A percentile compares a stretch with the other conserved stretches of the same genome.
Evolutionary conservation across 2,113 vertebrate genomes (phyloP).

Genomic region (Motacilla alba): DNA sequence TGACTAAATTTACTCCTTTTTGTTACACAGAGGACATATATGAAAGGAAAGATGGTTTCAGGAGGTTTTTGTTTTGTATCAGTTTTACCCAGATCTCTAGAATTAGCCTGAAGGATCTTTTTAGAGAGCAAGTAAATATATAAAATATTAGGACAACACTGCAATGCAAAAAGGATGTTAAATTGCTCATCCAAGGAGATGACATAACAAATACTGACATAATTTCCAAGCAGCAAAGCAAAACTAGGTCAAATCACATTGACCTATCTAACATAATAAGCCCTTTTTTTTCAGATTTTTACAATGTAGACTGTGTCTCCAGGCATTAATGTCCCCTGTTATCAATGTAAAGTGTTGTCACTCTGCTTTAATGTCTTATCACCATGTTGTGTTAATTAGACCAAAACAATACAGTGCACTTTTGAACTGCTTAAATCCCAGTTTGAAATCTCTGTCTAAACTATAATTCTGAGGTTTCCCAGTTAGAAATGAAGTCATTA

Average conservation of each 20-base stretch:
- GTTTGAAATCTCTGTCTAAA: not conserved
- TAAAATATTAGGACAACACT: constrained; percentile 58
- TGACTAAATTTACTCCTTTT: not conserved
- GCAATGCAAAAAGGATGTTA: constrained; percentile 70
- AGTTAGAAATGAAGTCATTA: not conserved
- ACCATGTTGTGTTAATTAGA: constrained; percentile 73
- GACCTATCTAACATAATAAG: constrained; percentile 77
- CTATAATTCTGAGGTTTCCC: not conserved
- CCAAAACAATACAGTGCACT: constrained; percentile 70
- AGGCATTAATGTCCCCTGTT: constrained; percentile 73
- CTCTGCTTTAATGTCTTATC: constrained; percentile 68
- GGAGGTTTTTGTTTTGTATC: not conserved
- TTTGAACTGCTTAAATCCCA: constrained; percentile 44
- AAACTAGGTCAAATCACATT: constrained; percentile 80
- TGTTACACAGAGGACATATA: not conserved
- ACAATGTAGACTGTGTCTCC: constrained; percentile 72
- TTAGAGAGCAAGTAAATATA: constrained; percentile 55
- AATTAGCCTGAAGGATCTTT: constrained; percentile 58
- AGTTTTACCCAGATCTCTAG: constrained; percentile 30
- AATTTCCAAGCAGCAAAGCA: constrained; percentile 75
- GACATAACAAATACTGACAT: constrained; percentile 81
- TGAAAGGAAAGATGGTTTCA: constrained; percentile 16
- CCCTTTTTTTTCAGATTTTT: constrained; percentile 66
- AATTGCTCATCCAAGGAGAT: constrained; percentile 74
- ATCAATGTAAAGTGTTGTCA: constrained; percentile 69